Base-by-base conservation (phyloP, 2,797 vertebrate genomes). In the Sebastolobus altivelis region DNA sequence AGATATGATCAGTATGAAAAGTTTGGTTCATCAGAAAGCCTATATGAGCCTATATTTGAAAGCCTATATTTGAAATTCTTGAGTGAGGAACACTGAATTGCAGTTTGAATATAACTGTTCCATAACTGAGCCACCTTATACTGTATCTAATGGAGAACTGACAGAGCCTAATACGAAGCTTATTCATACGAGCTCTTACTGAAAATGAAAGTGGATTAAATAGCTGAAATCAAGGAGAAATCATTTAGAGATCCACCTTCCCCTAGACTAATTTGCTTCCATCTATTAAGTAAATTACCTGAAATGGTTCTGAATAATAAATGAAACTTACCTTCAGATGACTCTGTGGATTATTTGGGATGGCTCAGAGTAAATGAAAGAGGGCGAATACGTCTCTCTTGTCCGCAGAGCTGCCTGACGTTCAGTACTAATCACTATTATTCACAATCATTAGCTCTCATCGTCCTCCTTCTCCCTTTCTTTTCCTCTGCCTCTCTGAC, bases 301-400 rank as follows among this genome's bases (percentile, higher is more conserved):
- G 70, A 63, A 78, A 79, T 46, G 5, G 10, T 63, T 60, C 31
- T 80, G 20, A 84, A 81, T 79, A 68, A 81, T 81, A 37, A 72
- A 87, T 85, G 1, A 65, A 75, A 78, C 87, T 71, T 86, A 90
- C 92, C 85, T 80, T 76, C 4, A 72, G 67, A 69, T 29, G 52
- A 60, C 49, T 74, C 55, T 4, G 5, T 14, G 60, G 58, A 61
- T 65, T 81, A 43, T 76, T 72, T 58, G 14, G 33, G 20, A 73
- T 31, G n/a, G 9, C 13, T 70, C 35, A 59, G 20, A 58, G 60
- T 22, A 66, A 83, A 65, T 22, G 16, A 80, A 33, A 72, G 25
- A 66, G 52, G 27, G 52, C 35, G n/a, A 80, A 70, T 37, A 20
- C 58, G 43, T 63, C 29, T 82, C 5, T 79, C 54, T 80, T 60